These are phyloP conservation scores for Bufotes viridis DNA, from an alignment of 2,797 vertebrate genomes.

Conservation along the genomic window DNA sequence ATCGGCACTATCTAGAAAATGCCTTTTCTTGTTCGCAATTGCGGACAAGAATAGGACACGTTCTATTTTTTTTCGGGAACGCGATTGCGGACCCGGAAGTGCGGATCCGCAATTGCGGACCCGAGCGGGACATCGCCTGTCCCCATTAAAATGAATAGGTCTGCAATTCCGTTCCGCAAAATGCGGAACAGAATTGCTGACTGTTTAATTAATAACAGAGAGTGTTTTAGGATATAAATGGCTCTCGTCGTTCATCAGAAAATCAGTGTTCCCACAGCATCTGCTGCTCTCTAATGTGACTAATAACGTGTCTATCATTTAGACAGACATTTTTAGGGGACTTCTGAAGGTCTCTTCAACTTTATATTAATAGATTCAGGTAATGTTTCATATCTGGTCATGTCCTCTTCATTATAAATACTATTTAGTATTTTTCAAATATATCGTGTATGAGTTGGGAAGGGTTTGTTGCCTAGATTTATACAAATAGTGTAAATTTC, in stretches of 20 bases:
- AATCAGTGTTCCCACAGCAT: conserved; percentile 32
- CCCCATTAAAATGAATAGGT: too few relatives aligned
- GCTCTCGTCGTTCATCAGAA: conserved; percentile 34
- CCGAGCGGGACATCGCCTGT: too few relatives aligned
- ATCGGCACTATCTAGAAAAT: too few relatives aligned
- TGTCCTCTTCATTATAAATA: not conserved
- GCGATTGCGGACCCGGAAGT: too few relatives aligned
- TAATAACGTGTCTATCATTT: conserved; percentile 17
- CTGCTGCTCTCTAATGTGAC: conserved; percentile 37
- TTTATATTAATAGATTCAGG: not conserved
- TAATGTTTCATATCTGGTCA: not conserved
- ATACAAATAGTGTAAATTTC: not conserved
- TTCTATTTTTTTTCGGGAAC: too few relatives aligned
- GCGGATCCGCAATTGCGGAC: too few relatives aligned
- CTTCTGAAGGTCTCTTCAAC: conserved; percentile 19
- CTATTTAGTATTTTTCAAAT: not conserved
- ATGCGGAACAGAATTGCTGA: too few relatives aligned
- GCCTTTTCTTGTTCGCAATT: too few relatives aligned
- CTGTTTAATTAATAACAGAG: not conserved
- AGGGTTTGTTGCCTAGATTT: not conserved
- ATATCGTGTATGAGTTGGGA: not conserved
- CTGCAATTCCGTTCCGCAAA: too few relatives aligned
- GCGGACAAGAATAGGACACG: too few relatives aligned
- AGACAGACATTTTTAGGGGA: conserved; percentile 37
- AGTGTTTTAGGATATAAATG: conserved; percentile 21